Base-by-base conservation (phyloP, 2,113 vertebrate species). In the Chaenocephalus aceratus region DNA sequence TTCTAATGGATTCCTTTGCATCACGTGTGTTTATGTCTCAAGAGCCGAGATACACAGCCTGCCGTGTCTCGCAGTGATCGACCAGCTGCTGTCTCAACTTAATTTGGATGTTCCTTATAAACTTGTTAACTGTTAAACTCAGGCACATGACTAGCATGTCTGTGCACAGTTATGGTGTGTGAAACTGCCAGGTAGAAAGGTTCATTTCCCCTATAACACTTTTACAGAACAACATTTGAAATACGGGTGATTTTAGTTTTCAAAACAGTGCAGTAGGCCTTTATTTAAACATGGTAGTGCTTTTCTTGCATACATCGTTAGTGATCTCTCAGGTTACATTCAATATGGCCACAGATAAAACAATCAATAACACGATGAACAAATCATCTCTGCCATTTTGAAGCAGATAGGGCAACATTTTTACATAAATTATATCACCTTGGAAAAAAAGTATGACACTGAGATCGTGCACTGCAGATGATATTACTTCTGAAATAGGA, bases 251-350 rank as follows among this genome's bases (percentile, higher is more conserved):
- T 9, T 13, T 84, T 77, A 18, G 9, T 84, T 30, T 80, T 77
- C 72, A 93, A 92, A 94, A 91, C 93, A 95, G 94, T 95, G 94
- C 94, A 93, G 88, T 93, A 90, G 92, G 90, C 91, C 91, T 94
- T 97, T 97, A 96, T 95, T 95, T 77, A 36, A 88, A 83, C 91
- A 95, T 70, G 90, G 95, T 96, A 96, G 95, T 96, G 94, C 86
- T 89, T 90, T 81, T 82, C 96, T 96, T 95, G 93, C 94, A 96
- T 96, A 97, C 96, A 97, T 93, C 89, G 92, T 95, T 88, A 95
- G 94, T 95, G 94, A 96, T 89, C 82, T 89, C 84, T 89, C 79
- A 82, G 77, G 68, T 95, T 97, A 98, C 97, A 98, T 97, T 98
- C 96, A 95, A n/a, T 85, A 96, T 94, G 95, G 95, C 94, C 94